Percentiles rank a stretch among this genome's conserved stretches.
Conservation (phyloP, 2,113 vertebrate genomes). For the Rhea pennata region DNA sequence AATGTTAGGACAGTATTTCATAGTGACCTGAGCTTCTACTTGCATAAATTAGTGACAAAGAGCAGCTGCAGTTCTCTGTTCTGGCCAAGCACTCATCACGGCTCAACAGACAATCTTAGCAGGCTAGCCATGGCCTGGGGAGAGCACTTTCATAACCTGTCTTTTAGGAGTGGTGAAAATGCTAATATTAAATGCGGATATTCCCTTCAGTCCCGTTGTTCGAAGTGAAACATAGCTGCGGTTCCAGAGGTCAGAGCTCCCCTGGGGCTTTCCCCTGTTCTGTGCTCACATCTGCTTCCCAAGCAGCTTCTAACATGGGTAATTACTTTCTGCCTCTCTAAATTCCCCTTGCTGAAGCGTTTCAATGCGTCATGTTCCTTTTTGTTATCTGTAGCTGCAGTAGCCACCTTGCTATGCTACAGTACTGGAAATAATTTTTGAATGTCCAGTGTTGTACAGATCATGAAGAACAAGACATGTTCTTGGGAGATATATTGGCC, state of each 20-base stretch:
- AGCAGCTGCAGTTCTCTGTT: background rate
- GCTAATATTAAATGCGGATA: background rate
- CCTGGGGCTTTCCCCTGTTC: background rate
- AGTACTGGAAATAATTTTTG: background rate
- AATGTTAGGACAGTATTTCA: background rate
- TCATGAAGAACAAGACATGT: background rate
- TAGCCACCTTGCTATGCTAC: background rate
- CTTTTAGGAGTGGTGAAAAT: background rate
- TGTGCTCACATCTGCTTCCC: background rate
- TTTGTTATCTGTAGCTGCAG: background rate
- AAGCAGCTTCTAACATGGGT: background rate
- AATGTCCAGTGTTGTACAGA: background rate
- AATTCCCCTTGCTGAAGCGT: background rate
- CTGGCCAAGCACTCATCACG: background rate
- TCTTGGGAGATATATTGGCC: background rate
- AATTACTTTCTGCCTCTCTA: background rate
- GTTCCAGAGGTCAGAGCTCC: background rate
- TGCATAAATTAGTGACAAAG: background rate
- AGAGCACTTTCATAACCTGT: background rate
- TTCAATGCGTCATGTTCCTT: background rate
- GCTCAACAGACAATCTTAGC: background rate
- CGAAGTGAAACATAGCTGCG: fast-evolving
- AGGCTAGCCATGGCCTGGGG: background rate
- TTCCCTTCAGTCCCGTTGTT: background rate
- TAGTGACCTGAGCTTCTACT: fast-evolving